These are phyloP conservation scores for Bimastos eiseni DNA, from an alignment of 2,888 invertebrate genomes.

Conservation along the genomic window DNA sequence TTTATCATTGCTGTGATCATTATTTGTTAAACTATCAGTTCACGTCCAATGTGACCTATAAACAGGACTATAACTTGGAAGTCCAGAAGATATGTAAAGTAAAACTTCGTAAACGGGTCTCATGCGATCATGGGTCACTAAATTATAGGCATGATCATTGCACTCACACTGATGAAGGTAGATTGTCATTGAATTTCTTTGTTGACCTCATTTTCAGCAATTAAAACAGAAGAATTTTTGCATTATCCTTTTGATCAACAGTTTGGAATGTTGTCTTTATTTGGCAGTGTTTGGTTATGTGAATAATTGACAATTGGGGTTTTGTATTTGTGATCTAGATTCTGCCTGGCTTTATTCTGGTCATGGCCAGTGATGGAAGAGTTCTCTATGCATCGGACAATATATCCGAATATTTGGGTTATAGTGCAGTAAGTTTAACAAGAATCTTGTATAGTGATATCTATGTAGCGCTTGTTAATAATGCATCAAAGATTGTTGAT, in stretches of 20 bases:
- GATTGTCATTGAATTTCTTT: neutral
- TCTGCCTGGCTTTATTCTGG: conserved; percentile 31
- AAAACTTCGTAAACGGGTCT: neutral
- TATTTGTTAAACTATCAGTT: neutral
- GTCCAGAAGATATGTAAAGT: neutral
- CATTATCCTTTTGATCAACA: neutral
- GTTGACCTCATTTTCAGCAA: neutral
- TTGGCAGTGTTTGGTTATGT: neutral
- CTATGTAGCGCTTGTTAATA: too few species aligned
- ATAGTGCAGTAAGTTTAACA: conserved; percentile 28
- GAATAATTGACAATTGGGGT: neutral
- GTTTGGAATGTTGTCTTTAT: neutral
- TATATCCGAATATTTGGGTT: conserved; percentile 26
- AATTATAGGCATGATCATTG: neutral
- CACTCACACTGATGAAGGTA: neutral
- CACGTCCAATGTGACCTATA: neutral
- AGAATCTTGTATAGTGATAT: too few species aligned
- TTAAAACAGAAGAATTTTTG: neutral
- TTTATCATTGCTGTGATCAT: neutral
- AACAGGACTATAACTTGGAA: neutral
- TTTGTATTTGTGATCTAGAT: conserved; percentile 23
- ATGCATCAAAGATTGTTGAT: too few species aligned
- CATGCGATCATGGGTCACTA: neutral
- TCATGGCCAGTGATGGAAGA: conserved; percentile 22
- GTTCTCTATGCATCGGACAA: conserved; percentile 33